Evolutionary conservation across 2,888 invertebrate species (phyloP), one percentile per base, ranked within the genome.

Genomic region (Polyommatus icarus): DNA sequence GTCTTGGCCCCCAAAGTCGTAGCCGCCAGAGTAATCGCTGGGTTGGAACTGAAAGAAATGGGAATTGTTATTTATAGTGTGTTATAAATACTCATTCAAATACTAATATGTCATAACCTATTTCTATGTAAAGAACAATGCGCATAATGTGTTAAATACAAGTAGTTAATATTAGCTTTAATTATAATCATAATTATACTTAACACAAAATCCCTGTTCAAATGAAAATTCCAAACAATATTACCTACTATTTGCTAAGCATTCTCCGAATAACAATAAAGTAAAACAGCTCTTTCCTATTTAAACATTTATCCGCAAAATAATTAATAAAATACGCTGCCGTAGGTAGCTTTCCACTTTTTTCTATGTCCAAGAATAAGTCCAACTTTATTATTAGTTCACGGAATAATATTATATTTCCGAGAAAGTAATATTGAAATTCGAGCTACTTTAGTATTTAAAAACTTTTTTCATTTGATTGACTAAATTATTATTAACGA

Each of bases 1-100:
- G 29, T 79, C 82, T 0, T 86, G 83, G 32, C 81, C 80, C 6
- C 87, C 84, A 24, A 84, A 88, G 71, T 87, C 86, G 24, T 84
- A 87, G 3, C 87, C 87, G 18, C 87, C 85, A 0, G 88, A 86
- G 82, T 85, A 89, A 50, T 91, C 92, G 57, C 91, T 91, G 1
- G 93, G 88, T 86, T 93, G 93, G 15, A 87, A 82, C 93, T 93
- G 88, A 50, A 80, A 59, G 36, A 54, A 10, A 77, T n/a, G 2
- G 57, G 1, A 10, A 20, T 18, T 15, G 3, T 29, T 29, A 18
- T 24, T 24, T 24, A 24, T 24, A 24, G 1, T 24, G 24, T 24
- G 24, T 24, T 24, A 24, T 24, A 24, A 24, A 24, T 24, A 24
- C 24, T 24, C 24, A 24, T 24, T 24, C 24, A 24, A 24, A 24